Conservation (phyloP, 2,113 vertebrate species). For the Hypomesus transpacificus region DNA sequence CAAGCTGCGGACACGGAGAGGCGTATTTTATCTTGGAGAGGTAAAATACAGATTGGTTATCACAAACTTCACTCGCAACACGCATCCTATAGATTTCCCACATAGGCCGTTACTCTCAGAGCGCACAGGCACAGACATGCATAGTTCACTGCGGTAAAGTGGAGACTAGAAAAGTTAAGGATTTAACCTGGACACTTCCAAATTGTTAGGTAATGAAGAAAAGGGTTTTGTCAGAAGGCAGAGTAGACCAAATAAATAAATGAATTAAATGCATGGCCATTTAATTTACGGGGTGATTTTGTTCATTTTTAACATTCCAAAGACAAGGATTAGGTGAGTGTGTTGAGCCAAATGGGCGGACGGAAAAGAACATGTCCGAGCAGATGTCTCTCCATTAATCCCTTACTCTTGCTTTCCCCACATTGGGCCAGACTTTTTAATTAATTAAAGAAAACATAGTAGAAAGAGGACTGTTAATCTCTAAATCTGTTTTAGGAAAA, state of each 20-base stretch:
- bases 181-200: not conserved
- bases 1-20: conserved; percentile 28
- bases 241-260: conserved; percentile 20
- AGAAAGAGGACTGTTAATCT: conserved; percentile 54
- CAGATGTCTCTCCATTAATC: conserved; percentile 44
- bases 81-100: conserved; percentile 35
- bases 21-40: not conserved
- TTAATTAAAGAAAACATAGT: conserved; percentile 57
- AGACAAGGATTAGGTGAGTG: conserved; percentile 48
- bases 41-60: not conserved
- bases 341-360: conserved; percentile 36
- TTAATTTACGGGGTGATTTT: conserved; percentile 54
- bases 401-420: conserved; percentile 33
- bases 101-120: conserved; percentile 19
- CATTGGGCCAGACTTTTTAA: conserved; percentile 48
- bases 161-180: conserved; percentile 18
- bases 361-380: conserved; percentile 28
- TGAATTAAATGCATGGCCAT: conserved; percentile 28
- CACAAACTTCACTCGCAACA: not conserved
- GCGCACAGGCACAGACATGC: conserved; percentile 24
- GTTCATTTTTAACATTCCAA: conserved; percentile 39
- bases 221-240: conserved; percentile 40
- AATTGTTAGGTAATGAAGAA: conserved; percentile 21
- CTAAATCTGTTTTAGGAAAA: conserved; percentile 40
- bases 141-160: conserved; percentile 35